phyloP scores from a whole-genome alignment of 1,140 invertebrate species.

The Zaprionus taronus region DNA sequence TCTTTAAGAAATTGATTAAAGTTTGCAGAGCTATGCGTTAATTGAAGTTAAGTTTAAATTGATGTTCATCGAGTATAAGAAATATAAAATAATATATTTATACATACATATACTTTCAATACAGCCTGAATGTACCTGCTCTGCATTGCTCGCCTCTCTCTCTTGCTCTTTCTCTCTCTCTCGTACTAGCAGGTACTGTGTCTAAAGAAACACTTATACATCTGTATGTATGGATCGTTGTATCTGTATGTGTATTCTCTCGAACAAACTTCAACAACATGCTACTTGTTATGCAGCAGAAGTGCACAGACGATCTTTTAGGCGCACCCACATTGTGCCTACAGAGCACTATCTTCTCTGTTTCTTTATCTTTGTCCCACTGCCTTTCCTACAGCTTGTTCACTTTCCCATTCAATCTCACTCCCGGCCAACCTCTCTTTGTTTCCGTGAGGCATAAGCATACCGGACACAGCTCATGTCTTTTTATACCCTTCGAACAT shows the following conservation, averaged over 20 bases:
- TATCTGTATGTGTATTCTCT: conserved; percentile 6
- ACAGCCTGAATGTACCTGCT: neutral
- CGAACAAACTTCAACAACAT: conserved; percentile 39
- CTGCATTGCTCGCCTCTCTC: neutral
- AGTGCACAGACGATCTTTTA: conserved; percentile 48
- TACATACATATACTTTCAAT: neutral
- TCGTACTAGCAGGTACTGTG: neutral
- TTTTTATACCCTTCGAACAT: neutral
- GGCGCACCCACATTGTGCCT: conserved; percentile 57
- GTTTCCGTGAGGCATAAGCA: neutral
- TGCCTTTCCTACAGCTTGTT: conserved; percentile 9
- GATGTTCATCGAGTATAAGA: neutral
- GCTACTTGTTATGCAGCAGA: conserved; percentile 56
- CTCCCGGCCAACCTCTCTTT: conserved; percentile 4
- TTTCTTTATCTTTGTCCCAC: conserved; percentile 22
- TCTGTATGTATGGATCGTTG: conserved; percentile 1
- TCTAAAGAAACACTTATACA: neutral
- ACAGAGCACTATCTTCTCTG: conserved; percentile 29
- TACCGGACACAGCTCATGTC: neutral
- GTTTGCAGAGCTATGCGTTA: too few relatives aligned
- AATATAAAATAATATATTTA: neutral
- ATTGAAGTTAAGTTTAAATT: too few relatives aligned
- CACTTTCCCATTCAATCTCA: conserved; percentile 1
- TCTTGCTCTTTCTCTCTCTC: conserved; percentile 3
- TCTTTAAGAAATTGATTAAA: too few relatives aligned